These are phyloP conservation scores for Tetranychus urticae DNA, from an alignment of 1,140 invertebrate species.

Conservation along the genomic window DNA sequence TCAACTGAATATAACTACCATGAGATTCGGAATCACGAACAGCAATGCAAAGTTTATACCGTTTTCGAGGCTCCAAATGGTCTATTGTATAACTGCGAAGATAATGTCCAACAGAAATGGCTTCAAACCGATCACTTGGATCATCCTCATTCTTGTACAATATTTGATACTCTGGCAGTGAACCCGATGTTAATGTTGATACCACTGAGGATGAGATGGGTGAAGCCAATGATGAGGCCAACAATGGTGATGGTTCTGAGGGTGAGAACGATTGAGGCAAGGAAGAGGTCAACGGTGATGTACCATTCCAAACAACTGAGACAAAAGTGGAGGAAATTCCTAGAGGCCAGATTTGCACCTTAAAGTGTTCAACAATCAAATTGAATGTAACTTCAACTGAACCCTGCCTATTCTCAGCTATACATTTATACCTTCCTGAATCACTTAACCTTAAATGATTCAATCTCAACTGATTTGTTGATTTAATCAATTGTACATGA, in stretches of 20 bases:
- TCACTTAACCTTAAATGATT: conserved; percentile 17
- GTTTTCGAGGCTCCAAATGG: conserved; percentile 20
- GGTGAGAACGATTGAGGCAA: conserved; percentile 3
- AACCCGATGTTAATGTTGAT: background rate
- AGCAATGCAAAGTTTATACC: conserved; percentile 25
- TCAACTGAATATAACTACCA: background rate
- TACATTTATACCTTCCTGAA: conserved; percentile 16
- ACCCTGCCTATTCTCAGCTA: conserved; percentile 15
- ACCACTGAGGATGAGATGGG: background rate
- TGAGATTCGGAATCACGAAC: conserved; percentile 17
- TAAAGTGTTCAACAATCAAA: conserved; percentile 20
- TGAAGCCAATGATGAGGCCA: conserved; percentile 10
- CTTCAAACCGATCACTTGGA: background rate
- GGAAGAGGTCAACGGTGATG: conserved; percentile 17
- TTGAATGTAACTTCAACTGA: conserved; percentile 8
- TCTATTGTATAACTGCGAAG: conserved; percentile 22
- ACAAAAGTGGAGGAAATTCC: conserved; percentile 21
- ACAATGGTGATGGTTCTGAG: background rate
- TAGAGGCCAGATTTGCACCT: conserved; percentile 19
- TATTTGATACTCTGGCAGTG: background rate
- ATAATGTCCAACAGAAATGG: conserved; percentile 13
- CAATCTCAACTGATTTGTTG: conserved; percentile 19
- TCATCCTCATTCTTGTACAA: background rate
- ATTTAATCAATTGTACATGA: conserved; percentile 15
- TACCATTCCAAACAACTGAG: conserved; percentile 25